Evolutionary conservation across 2,888 invertebrate genomes (phyloP).

Genomic region (Entomobrya proxima): DNA sequence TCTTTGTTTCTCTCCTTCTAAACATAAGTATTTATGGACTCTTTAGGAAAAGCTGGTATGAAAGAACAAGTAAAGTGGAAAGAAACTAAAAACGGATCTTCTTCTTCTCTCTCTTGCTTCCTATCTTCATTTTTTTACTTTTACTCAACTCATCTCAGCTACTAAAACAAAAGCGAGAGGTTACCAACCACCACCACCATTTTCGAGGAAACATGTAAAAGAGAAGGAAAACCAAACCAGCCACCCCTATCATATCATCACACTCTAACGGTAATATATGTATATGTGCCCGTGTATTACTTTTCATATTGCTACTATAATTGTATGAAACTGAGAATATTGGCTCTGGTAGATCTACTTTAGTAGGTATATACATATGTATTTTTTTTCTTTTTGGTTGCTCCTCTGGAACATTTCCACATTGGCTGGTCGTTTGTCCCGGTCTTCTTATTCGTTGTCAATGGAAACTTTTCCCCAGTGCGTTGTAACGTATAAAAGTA

Average conservation of each 20-base stretch:
- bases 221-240: constrained; percentile 22
- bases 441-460: constrained; percentile 53
- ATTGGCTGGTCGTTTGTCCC: constrained; percentile 39
- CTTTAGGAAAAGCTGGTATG: not conserved
- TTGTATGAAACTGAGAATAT: no score
- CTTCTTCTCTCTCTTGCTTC: no score
- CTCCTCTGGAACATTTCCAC: constrained; percentile 24
- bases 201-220: constrained; percentile 8
- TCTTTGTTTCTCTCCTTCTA: constrained; percentile 44
- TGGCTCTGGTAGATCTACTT: no score
- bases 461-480: constrained; percentile 66
- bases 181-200: not conserved
- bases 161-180: not conserved
- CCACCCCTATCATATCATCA: constrained; percentile 26
- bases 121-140: constrained; percentile 12
- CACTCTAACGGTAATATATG: not conserved
- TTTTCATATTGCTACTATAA: no score
- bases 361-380: not conserved
- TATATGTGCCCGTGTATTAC: not conserved
- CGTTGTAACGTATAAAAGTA: constrained; percentile 60
- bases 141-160: constrained; percentile 14
- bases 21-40: not conserved
- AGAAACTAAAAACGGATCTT: constrained; percentile 11
- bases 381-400: not conserved
- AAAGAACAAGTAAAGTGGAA: constrained; percentile 12